A percentile compares a stretch with the other conserved stretches of the same genome.
phyloP scores from a whole-genome alignment of 2,797 vertebrate species.

The Telmatherina bonti region DNA sequence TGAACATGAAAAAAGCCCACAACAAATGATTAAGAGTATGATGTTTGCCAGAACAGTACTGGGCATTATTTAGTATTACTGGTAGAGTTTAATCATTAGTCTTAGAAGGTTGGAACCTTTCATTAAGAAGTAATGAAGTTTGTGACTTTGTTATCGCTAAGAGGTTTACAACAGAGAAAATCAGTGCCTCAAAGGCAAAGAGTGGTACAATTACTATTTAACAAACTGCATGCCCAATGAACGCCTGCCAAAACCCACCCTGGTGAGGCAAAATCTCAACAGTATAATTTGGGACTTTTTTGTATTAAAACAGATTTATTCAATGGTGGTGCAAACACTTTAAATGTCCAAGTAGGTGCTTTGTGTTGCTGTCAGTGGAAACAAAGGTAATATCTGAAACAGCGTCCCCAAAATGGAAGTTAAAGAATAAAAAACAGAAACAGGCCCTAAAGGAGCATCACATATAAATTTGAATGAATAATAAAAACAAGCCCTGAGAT shows the following conservation, averaged over 20 bases:
- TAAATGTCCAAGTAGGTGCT: constrained; percentile 2
- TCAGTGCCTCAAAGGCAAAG: not conserved
- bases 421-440: constrained; percentile 10
- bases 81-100: not conserved
- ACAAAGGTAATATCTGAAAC: not conserved
- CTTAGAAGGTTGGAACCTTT: not conserved
- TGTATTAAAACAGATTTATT: not conserved
- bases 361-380: not conserved
- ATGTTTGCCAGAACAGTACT: not conserved
- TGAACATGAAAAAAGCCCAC: not conserved
- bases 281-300: constrained; percentile 1
- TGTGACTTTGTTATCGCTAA: not conserved
- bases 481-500: not conserved
- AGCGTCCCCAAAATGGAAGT: not conserved
- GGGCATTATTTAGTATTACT: constrained; percentile 2
- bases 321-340: constrained; percentile 3
- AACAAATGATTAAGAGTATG: not conserved
- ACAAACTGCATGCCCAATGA: constrained; percentile 11
- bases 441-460: not conserved
- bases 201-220: not conserved
- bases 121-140: not conserved
- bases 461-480: constrained; percentile 9
- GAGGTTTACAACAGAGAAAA: constrained; percentile 3
- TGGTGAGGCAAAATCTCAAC: not conserved
- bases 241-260: not conserved